Base-by-base conservation (phyloP, 1,140 invertebrate genomes). In the Trissolcus basalis region DNA sequence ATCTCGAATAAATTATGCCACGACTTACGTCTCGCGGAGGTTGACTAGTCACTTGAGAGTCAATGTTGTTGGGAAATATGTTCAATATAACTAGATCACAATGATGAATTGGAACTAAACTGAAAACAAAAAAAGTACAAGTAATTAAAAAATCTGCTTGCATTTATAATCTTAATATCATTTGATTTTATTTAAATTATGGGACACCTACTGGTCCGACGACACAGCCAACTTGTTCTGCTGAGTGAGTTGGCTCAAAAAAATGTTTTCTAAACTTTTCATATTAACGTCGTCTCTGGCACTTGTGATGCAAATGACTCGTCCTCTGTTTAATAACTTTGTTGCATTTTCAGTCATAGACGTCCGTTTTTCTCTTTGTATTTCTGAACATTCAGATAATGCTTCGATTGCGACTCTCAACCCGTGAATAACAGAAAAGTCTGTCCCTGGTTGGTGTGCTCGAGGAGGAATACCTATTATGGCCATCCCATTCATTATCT, bases 51-150 rank as follows among this genome's bases (percentile, higher is more conserved):
- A 96, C 94, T 84, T 92, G 91, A 1, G 91, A 91, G 44, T 94
- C 92, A 8, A 93, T 90, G 68, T 93, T 94, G 55, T 94, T 91
- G 1, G 96, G 96, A 79, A 93, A 93, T 14, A 96, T 93, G 87
- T 97, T 97, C 1, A 98, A 90, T 76, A 97, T 92, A 4, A 97
- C 93, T 49, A 98, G 87, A 85, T 97, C 95, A 82, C 95, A 97
- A 84, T 96, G 92, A 85, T 96, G 92, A 67, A 98, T 93, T 4
- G 91, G 87, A 55, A 96, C 83, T 53, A 93, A 88, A 73, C 93
- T 94, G 83, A 79, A 91, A 90, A 76, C 19, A n/a, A n/a, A n/a
- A n/a, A n/a, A n/a, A n/a, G n/a, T n/a, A n/a, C n/a, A 6, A 27
- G 19, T 27, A 27, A 27, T 3, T 27, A 27, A 63, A 81, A 33